Base-by-base conservation (phyloP, 1,140 invertebrate species). In the Triops longicaudatus region DNA sequence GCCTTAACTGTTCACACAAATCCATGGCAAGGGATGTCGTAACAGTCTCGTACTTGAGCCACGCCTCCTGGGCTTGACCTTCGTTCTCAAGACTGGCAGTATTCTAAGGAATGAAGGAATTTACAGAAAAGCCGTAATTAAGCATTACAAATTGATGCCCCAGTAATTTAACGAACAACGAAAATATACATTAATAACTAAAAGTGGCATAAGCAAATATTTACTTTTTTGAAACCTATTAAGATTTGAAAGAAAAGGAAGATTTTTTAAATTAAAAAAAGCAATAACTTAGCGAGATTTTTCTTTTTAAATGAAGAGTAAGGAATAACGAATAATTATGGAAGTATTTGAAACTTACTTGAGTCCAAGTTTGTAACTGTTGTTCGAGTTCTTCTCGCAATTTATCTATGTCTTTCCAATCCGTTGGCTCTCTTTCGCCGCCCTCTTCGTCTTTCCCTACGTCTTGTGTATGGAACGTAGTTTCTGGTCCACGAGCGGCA, bases 1-100 rank as follows among this genome's bases (percentile, higher is more conserved):
- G 86, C 74, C 97, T 86, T 37, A 99, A 85, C 82, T 98, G 92
- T 85, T 99, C 97, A 80, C 95, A 96, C 9, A 99, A 86, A 78
- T 98, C 93, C 76, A 95, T 89, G 0, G 97, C 91, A 6, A 96
- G 84, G 14, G 84, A 83, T 6, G 88, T 86, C 0, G 93, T 92
- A 10, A 90, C 82, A 0, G 86, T 79, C 78, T 87, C 86, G 79
- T 87, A 86, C 74, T 84, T 80, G 76, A 85, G 82, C 88, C 88
- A 89, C 1, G 79, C 76, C 22, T 75, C 74, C 73, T 81, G 43
- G 12, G 79, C 78, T 26, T 76, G 77, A 17, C 74, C 73, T 41
- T 80, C 78, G 44, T 80, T 76, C 6, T 26, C 72, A 6, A 63
- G 50, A 63, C 50, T 63, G 42, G 74, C 43, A 11, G 74, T 63